Conservation (phyloP, 2,888 invertebrate species). For the Drepanosiphum platanoidis region DNA sequence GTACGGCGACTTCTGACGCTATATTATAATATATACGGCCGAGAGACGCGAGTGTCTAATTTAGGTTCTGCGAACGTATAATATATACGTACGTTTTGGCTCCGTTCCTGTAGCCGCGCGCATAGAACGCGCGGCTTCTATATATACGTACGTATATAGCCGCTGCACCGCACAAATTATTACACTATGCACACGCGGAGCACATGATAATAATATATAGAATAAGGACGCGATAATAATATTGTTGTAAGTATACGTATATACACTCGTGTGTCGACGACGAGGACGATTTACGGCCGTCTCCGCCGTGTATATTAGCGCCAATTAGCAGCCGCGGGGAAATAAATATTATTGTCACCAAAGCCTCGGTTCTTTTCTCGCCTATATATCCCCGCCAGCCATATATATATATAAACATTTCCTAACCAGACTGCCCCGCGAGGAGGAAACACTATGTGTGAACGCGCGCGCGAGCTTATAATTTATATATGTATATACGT, state of each 20-base stretch:
- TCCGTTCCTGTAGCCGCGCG: background rate
- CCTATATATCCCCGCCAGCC: background rate
- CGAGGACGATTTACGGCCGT: conserved; percentile 48
- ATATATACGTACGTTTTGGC: background rate
- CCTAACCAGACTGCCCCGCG: background rate
- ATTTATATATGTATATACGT: background rate
- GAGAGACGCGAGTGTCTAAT: background rate
- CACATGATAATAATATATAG: background rate
- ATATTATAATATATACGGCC: background rate
- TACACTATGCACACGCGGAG: background rate
- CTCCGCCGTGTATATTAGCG: conserved; percentile 49
- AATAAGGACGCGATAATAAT: conserved; percentile 1
- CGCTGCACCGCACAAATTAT: background rate
- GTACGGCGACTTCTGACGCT: too few species aligned
- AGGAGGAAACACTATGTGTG: background rate
- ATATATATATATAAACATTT: background rate
- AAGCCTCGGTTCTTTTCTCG: background rate
- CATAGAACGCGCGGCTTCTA: too few species aligned
- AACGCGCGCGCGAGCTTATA: background rate
- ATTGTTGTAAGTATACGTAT: background rate
- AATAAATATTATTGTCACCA: conserved; percentile 43
- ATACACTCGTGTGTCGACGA: background rate
- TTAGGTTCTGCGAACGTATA: background rate
- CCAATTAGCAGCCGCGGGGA: conserved; percentile 55
- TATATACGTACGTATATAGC: background rate